phyloP scores from a whole-genome alignment of 2,797 vertebrate genomes.

The Danionella dracula region DNA sequence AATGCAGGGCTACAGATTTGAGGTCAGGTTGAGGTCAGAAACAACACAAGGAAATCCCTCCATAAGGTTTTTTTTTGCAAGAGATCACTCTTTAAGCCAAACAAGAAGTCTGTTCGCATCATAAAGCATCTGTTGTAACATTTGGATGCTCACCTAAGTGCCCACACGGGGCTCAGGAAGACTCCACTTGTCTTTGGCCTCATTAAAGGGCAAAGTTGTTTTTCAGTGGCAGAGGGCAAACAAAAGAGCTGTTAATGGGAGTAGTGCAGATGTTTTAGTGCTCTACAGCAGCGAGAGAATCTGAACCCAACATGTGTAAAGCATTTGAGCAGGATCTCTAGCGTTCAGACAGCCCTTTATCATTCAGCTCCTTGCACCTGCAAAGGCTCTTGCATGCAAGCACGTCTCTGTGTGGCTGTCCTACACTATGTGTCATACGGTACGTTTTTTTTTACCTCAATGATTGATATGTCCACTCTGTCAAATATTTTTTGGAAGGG shows the following conservation, averaged over 20 bases:
- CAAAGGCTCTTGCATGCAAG: background rate
- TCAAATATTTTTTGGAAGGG: background rate
- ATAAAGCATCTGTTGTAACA: background rate
- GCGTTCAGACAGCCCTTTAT: background rate
- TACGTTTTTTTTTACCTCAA: constrained; percentile 1
- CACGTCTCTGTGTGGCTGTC: background rate
- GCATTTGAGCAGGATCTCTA: constrained; percentile 8
- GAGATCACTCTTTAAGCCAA: background rate
- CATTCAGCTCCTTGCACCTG: constrained; percentile 10
- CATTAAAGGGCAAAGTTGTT: constrained; percentile 42
- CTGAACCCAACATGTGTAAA: constrained; percentile 29
- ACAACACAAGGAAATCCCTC: background rate
- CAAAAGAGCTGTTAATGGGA: constrained; percentile 26
- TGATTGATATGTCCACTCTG: background rate
- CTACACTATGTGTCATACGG: constrained; percentile 3
- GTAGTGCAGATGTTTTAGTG: constrained; percentile 39
- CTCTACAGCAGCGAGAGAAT: background rate
- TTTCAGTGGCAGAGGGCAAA: constrained; percentile 31
- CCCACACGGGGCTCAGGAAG: constrained; percentile 21
- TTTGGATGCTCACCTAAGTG: background rate
- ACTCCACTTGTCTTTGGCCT: constrained; percentile 32
- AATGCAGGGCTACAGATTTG: no score
- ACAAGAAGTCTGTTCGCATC: background rate
- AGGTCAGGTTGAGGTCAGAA: background rate
- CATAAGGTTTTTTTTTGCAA: background rate